A percentile compares a stretch with the other conserved stretches of the same genome.
Conservation (phyloP, 2,113 vertebrate species). For the Tenebrosternarchus preto region DNA sequence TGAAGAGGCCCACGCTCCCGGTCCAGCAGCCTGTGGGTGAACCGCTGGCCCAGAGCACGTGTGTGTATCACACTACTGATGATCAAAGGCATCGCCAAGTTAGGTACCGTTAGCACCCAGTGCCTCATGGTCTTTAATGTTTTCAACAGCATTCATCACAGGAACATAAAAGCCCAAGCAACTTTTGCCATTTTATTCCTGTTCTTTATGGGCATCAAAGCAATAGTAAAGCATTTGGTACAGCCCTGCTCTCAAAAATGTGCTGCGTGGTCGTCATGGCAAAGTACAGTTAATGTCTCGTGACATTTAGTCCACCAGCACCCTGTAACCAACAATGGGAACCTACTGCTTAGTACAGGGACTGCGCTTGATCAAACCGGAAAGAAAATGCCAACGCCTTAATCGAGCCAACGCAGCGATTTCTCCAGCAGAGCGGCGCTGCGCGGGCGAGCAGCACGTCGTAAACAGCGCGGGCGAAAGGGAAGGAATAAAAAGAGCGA, state of each 20-base stretch:
- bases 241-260: neutral
- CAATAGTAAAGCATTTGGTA: neutral
- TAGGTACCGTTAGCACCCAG: constrained; percentile 41
- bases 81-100: constrained; percentile 35
- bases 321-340: neutral
- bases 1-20: constrained; percentile 11
- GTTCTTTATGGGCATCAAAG: neutral
- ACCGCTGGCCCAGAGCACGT: neutral
- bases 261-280: neutral
- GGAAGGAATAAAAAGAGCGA: neutral
- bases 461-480: too few species aligned
- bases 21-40: neutral
- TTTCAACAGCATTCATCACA: constrained; percentile 32
- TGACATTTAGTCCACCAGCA: neutral
- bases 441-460: too few species aligned
- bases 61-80: neutral
- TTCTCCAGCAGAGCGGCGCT: neutral
- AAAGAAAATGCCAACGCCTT: constrained; percentile 1
- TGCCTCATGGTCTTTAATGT: constrained; percentile 46
- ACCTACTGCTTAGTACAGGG: neutral
- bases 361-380: constrained; percentile 14
- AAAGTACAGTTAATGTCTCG: neutral
- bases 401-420: neutral
- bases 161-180: neutral
- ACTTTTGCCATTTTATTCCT: neutral